phyloP scores from a whole-genome alignment of 1,140 invertebrate species.

The Hycleus cichorii region DNA sequence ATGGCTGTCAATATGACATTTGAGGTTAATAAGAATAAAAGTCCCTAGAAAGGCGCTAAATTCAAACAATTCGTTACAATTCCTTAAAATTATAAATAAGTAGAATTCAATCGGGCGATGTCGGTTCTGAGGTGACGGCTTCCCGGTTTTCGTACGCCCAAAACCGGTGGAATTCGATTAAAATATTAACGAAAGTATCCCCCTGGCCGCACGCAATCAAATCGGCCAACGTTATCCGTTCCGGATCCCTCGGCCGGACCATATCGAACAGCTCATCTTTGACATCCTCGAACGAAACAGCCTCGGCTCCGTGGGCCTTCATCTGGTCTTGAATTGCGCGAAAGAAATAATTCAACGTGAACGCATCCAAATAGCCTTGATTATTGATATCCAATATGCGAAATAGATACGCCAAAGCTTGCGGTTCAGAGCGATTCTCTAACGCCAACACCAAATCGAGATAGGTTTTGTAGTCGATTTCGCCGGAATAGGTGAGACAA shows the following conservation, averaged over 20 bases:
- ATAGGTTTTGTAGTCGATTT: slow-evolving; percentile 98
- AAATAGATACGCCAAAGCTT: slow-evolving; percentile 88
- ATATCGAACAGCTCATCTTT: slow-evolving; percentile 98
- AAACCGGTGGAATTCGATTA: slow-evolving; percentile 94
- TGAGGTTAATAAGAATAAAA: too few species aligned
- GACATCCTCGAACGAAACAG: slow-evolving; percentile 86
- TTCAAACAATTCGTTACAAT: slow-evolving; percentile 20
- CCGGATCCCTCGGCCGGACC: slow-evolving; percentile 81
- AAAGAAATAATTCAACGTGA: slow-evolving; percentile 90
- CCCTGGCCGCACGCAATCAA: slow-evolving; percentile 75
- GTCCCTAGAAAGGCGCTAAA: neutral
- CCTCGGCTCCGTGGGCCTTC: slow-evolving; percentile 72
- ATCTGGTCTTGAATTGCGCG: slow-evolving; percentile 88
- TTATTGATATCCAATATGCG: slow-evolving; percentile 86
- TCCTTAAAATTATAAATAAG: too few species aligned
- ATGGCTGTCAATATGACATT: too few species aligned
- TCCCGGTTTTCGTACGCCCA: slow-evolving; percentile 94
- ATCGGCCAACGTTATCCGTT: slow-evolving; percentile 83
- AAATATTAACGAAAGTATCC: slow-evolving; percentile 86
- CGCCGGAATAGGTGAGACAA: slow-evolving; percentile 88
- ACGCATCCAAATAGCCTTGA: slow-evolving; percentile 80
- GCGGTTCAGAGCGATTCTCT: slow-evolving; percentile 87
- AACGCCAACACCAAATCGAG: slow-evolving; percentile 90
- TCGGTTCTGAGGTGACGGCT: slow-evolving; percentile 54
- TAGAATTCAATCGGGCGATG: slow-evolving; percentile 11